Evolutionary conservation across 2,888 invertebrate species (phyloP).

Genomic region (Sphinx pinastri): DNA sequence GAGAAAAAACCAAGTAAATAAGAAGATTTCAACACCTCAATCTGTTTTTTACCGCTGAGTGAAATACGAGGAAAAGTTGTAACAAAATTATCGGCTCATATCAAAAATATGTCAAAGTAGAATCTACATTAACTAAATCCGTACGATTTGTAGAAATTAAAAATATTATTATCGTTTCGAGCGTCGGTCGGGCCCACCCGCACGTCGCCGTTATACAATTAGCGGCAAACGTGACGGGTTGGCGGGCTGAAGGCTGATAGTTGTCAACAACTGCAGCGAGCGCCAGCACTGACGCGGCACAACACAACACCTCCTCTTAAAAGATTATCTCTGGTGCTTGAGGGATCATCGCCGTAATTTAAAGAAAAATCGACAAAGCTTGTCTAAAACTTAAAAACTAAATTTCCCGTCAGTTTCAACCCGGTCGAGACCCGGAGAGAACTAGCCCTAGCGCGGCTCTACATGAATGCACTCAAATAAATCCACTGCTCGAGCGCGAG

Average conservation of each 20-base stretch:
- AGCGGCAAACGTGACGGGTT: conserved; percentile 3
- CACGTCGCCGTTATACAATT: no score
- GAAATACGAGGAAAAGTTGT: conserved; percentile 10
- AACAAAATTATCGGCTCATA: not conserved
- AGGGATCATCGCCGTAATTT: no score
- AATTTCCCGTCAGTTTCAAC: no score
- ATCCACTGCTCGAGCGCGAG: not conserved
- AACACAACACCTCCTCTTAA: no score
- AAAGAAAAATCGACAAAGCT: no score
- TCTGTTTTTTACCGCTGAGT: conserved; percentile 8
- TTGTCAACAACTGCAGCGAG: not conserved
- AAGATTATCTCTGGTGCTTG: no score
- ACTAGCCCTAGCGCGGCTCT: not conserved
- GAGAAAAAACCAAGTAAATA: not conserved
- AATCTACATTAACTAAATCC: not conserved
- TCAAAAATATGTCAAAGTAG: not conserved
- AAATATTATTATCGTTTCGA: no score
- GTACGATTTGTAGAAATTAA: not conserved
- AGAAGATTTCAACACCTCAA: not conserved
- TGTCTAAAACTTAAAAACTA: no score
- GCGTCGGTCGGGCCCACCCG: no score
- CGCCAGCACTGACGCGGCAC: not conserved
- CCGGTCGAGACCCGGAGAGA: no score
- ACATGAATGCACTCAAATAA: not conserved
- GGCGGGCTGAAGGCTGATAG: no score